A percentile compares a stretch with the other conserved stretches of the same genome.
These are phyloP conservation scores for Drosophila leonis DNA, from an alignment of 2,888 invertebrate genomes.

Conservation along the genomic window DNA sequence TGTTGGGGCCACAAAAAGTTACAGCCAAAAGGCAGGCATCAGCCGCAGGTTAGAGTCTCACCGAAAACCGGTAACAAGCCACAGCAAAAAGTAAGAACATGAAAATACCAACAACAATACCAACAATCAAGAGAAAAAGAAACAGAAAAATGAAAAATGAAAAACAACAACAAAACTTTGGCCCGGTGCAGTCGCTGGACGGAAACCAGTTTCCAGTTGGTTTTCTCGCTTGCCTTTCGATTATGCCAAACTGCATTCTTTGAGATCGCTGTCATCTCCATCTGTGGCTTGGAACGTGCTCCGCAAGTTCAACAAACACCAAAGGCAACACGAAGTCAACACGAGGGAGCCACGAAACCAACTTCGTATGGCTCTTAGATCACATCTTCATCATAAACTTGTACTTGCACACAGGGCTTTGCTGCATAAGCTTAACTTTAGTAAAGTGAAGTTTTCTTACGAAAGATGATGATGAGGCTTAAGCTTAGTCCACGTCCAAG, in stretches of 20 bases:
- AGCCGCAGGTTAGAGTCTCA: constrained; percentile 16
- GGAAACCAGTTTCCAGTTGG: constrained; percentile 47
- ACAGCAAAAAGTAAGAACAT: constrained; percentile 73
- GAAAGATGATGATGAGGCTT: not conserved
- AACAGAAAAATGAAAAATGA: constrained; percentile 2
- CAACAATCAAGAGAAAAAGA: constrained; percentile 8
- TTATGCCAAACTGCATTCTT: constrained; percentile 81
- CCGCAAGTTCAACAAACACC: constrained; percentile 58
- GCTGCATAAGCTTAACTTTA: not conserved
- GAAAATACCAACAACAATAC: constrained; percentile 20
- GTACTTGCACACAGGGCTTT: constrained; percentile 18
- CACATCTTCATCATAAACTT: constrained; percentile 26
- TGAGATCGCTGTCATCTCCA: constrained; percentile 43
- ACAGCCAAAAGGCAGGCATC: constrained; percentile 36
- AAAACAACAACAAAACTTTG: constrained; percentile 30
- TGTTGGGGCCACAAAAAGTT: constrained; percentile 20
- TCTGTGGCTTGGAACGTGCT: constrained; percentile 23
- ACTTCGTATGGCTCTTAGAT: constrained; percentile 38
- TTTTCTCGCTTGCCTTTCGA: constrained; percentile 79
- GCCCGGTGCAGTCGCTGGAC: constrained; percentile 22
- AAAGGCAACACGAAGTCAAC: constrained; percentile 13
- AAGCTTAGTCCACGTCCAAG: not conserved
- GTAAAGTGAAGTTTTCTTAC: not conserved
- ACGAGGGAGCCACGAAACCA: constrained; percentile 4
- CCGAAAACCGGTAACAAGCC: constrained; percentile 74